A percentile compares a stretch with the other conserved stretches of the same genome.
Evolutionary conservation across 2,888 invertebrate genomes (phyloP).

Genomic region (Tachina grossa): DNA sequence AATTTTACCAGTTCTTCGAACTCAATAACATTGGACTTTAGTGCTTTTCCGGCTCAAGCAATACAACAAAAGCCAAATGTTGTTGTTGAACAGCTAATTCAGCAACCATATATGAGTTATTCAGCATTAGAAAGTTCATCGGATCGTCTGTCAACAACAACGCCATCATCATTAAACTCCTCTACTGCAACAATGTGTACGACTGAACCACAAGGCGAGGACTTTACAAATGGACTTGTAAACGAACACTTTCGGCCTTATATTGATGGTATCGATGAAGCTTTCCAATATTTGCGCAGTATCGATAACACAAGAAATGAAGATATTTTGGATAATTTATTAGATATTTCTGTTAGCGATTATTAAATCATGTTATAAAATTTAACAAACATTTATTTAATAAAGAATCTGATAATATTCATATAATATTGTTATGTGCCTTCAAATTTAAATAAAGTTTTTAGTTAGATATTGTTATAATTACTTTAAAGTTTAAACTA

Average conservation of each 20-base stretch:
- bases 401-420: not conserved
- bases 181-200: conserved; percentile 29
- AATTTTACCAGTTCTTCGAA: conserved; percentile 17
- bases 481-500: no score
- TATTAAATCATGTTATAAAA: conserved; percentile 72
- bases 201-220: conserved; percentile 53
- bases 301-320: conserved; percentile 77
- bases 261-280: conserved; percentile 79
- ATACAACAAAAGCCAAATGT: conserved; percentile 74
- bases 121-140: conserved; percentile 37
- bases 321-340: conserved; percentile 78
- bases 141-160: conserved; percentile 34
- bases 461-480: not conserved
- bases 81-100: conserved; percentile 76
- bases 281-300: conserved; percentile 78
- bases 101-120: conserved; percentile 65
- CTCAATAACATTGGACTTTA: conserved; percentile 47
- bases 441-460: not conserved
- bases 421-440: not conserved
- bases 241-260: conserved; percentile 76
- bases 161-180: conserved; percentile 1
- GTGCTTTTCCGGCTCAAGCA: conserved; percentile 38
- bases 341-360: conserved; percentile 79
- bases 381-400: not conserved
- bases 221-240: conserved; percentile 66